Evolutionary conservation across 2,888 invertebrate species (phyloP).

Genomic region (Lathronympha strigana): DNA sequence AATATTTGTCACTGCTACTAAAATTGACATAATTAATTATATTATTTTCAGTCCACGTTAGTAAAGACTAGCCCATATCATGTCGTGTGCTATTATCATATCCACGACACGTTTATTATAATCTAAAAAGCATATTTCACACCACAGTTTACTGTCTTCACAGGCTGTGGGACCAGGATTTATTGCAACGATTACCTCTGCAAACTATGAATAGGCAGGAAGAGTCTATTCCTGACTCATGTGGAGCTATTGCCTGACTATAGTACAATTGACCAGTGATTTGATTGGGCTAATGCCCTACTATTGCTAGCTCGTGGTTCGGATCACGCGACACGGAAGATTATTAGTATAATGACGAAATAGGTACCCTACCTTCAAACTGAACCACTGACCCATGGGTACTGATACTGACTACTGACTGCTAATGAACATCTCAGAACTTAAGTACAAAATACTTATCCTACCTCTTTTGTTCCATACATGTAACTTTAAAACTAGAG

Average conservation of each 20-base stretch:
- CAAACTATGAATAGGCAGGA: constrained; percentile 52
- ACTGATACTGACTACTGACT: no score
- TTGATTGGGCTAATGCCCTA: constrained; percentile 40
- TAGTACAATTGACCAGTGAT: constrained; percentile 41
- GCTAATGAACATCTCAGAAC: background rate
- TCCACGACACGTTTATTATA: no score
- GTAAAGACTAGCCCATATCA: no score
- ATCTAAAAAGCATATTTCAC: background rate
- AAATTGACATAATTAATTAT: no score
- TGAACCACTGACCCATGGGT: no score
- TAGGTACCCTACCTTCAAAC: background rate
- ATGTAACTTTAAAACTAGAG: no score
- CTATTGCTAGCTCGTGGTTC: constrained; percentile 2
- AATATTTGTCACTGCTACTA: no score
- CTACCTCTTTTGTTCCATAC: no score
- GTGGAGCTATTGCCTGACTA: constrained; percentile 35
- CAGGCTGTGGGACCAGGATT: constrained; percentile 43
- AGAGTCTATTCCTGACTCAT: constrained; percentile 58
- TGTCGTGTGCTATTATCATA: no score
- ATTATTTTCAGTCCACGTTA: no score
- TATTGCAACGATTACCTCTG: constrained; percentile 43
- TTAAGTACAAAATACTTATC: background rate
- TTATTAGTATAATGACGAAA: background rate
- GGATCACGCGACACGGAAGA: constrained; percentile 20
- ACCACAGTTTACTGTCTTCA: constrained; percentile 23